phyloP scores from a whole-genome alignment of 2,113 vertebrate genomes.

The Irena cyanogastra region DNA sequence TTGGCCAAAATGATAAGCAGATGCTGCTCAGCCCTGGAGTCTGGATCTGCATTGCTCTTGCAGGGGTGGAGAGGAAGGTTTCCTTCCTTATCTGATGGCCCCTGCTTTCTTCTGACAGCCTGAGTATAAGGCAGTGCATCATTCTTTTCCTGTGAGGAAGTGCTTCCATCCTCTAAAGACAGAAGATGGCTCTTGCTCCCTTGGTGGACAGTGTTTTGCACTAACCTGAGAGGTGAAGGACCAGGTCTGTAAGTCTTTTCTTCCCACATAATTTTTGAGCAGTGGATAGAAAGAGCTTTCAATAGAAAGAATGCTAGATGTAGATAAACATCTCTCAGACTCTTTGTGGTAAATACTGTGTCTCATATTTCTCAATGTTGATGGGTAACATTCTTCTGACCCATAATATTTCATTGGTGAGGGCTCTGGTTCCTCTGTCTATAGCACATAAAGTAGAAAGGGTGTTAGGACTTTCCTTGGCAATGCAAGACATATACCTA shows the following conservation, averaged over 20 bases:
- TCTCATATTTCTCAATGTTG: background rate
- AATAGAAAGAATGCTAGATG: background rate
- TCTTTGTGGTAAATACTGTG: background rate
- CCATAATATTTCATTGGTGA: background rate
- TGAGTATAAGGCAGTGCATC: background rate
- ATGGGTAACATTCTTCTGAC: background rate
- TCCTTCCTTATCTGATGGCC: background rate
- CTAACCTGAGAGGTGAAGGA: background rate
- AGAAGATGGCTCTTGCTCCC: background rate
- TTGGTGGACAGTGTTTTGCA: background rate
- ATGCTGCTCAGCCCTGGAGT: background rate
- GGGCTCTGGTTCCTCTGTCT: background rate
- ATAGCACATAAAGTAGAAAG: background rate
- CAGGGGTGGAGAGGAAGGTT: background rate
- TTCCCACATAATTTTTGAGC: background rate
- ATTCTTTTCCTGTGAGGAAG: background rate
- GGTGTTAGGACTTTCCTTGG: background rate
- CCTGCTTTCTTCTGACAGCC: background rate
- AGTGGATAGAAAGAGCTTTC: background rate
- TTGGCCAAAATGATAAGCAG: conserved; percentile 9
- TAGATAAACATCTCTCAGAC: background rate
- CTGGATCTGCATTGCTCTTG: accelerated
- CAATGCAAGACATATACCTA: background rate
- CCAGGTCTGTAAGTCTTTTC: background rate
- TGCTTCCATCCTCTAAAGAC: background rate